These are phyloP conservation scores for Rhinichthys klamathensis DNA, from an alignment of 2,113 vertebrate species.

Conservation along the genomic window DNA sequence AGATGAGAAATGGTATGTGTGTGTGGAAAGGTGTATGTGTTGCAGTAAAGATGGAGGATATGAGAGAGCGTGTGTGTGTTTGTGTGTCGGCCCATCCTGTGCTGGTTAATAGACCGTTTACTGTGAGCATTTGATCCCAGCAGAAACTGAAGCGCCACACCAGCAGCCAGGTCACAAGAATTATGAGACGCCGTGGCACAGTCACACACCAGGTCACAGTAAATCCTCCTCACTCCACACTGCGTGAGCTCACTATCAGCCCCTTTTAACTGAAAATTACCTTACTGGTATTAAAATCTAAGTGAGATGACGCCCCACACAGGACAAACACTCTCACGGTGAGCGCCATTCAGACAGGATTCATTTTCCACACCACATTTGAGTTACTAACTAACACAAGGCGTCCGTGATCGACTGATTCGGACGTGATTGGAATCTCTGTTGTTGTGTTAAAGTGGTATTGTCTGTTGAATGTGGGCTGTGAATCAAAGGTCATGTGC, in stretches of 20 bases:
- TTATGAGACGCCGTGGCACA: conserved; percentile 15
- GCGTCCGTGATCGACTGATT: background rate
- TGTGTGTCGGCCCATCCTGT: conserved; percentile 22
- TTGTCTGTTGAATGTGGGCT: background rate
- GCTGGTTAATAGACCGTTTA: conserved; percentile 36
- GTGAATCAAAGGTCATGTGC: background rate
- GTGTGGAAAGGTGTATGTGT: conserved; percentile 8
- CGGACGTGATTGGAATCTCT: background rate
- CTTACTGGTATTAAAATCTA: conserved; percentile 13
- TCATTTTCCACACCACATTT: background rate
- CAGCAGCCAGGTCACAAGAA: conserved; percentile 28
- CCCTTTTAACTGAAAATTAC: conserved; percentile 30
- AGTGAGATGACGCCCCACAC: conserved; percentile 16
- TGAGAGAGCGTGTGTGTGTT: background rate
- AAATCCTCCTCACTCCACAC: conserved; percentile 31
- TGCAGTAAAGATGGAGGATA: conserved; percentile 20
- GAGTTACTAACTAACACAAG: background rate
- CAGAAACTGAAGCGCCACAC: conserved; percentile 31
- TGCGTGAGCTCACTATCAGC: conserved; percentile 5
- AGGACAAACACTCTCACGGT: conserved; percentile 16
- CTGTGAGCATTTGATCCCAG: conserved; percentile 10
- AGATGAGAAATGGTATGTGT: conserved; percentile 30
- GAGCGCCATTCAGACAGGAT: background rate
- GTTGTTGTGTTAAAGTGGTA: background rate
- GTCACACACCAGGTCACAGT: conserved; percentile 28